These are phyloP conservation scores for Stegodyphus dumicola DNA, from an alignment of 1,140 invertebrate genomes.

Conservation along the genomic window DNA sequence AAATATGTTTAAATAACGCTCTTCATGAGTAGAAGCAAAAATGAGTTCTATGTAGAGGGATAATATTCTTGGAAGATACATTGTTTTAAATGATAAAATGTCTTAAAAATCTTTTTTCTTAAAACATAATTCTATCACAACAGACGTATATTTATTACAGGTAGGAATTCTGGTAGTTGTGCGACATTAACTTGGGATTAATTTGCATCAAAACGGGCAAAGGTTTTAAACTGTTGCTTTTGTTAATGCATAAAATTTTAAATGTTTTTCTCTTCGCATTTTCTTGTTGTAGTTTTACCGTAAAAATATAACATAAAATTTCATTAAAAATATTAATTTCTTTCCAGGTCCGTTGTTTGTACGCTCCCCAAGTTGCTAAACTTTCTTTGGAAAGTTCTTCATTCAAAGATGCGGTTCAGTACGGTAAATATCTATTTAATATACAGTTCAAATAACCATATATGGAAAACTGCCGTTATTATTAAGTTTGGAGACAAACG, in stretches of 20 bases:
- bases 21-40: too few species aligned
- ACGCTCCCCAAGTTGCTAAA: conserved; percentile 84
- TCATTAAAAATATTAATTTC: neutral
- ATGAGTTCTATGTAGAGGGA: too few species aligned
- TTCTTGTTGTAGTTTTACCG: neutral
- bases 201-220: neutral
- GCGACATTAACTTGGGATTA: neutral
- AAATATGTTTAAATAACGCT: too few species aligned
- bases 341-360: conserved; percentile 77
- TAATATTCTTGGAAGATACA: too few species aligned
- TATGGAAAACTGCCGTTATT: neutral
- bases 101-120: too few species aligned
- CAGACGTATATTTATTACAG: too few species aligned
- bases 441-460: neutral
- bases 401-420: conserved; percentile 80
- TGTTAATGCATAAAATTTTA: neutral
- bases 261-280: neutral
- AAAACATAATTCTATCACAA: too few species aligned
- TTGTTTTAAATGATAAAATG: too few species aligned
- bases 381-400: conserved; percentile 86
- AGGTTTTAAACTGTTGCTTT: neutral
- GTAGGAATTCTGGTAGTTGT: neutral
- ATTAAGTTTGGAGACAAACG: neutral
- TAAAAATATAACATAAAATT: too few species aligned
- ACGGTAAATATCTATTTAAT: conserved; percentile 69